A percentile compares a stretch with the other conserved stretches of the same genome.
Conservation (phyloP, 2,888 invertebrate species). For the Torymus tubicola region DNA sequence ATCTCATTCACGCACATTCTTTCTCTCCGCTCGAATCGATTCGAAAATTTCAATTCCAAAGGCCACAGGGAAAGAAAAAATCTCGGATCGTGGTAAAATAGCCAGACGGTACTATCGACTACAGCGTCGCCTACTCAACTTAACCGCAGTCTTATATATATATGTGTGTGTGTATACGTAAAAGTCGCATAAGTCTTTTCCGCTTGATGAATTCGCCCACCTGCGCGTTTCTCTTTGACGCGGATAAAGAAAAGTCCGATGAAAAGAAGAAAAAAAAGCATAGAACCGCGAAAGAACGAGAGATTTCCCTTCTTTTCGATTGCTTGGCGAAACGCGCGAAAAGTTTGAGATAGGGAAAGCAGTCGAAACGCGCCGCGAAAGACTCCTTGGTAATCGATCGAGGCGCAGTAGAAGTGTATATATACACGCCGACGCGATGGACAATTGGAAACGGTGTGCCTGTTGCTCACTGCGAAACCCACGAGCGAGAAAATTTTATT, state of each 20-base stretch:
- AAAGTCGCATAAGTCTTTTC: conserved; percentile 29
- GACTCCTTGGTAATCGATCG: too few species aligned
- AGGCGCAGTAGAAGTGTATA: too few species aligned
- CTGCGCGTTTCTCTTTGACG: conserved; percentile 14
- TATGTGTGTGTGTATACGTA: neutral
- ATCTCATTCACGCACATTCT: conserved; percentile 5
- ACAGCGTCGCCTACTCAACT: too few species aligned
- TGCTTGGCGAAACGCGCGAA: too few species aligned
- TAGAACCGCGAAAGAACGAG: neutral
- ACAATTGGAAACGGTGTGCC: too few species aligned
- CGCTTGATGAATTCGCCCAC: conserved; percentile 34
- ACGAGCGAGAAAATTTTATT: neutral
- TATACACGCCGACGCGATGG: too few species aligned
- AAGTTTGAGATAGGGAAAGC: too few species aligned
- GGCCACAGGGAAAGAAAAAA: neutral
- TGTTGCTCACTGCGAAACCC: too few species aligned
- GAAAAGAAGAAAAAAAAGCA: conserved; percentile 2
- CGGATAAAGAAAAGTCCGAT: neutral
- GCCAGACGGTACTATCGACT: too few species aligned
- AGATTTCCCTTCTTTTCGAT: too few species aligned
- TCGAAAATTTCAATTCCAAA: neutral
- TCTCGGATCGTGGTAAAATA: neutral
- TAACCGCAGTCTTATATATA: too few species aligned
- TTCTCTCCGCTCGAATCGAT: conserved; percentile 10
- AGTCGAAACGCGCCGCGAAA: too few species aligned